Base-by-base conservation (phyloP, 2,888 invertebrate genomes). In the Quadriops clusia region DNA sequence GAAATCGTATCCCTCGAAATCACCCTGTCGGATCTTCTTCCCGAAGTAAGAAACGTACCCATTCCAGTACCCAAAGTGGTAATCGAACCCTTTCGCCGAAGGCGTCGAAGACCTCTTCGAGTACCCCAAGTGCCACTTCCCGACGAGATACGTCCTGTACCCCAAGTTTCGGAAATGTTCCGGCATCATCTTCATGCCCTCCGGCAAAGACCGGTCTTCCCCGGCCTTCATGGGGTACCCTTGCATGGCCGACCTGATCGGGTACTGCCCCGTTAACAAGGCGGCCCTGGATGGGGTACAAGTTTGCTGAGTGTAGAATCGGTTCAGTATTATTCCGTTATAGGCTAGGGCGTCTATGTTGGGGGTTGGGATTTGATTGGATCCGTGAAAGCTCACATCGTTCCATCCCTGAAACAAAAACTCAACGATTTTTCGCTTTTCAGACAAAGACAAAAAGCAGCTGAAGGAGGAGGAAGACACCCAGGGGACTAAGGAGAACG, bases 311-410 rank as follows among this genome's bases (percentile, higher is more conserved):
- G 79, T 81, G 54, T 93, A 93, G 50, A 86, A 83, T 48, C 78
- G 78, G 53, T 90, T 83, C 16, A 93, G 63, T 33, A 89, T 78
- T 10, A 87, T 71, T 2, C 91, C 87, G 50, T 80, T 76, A 52
- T 80, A 83, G 1, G 82, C 91, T 39, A 93, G 52, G 1, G 80
- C 74, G 57, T 93, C 93, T 32, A 93, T 80, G 54, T 93, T 91
- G 1, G 90, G 90, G 0, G 91, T 93, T 23, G 79, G 70, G 45
- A 89, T 86, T 62, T 90, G 84, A 42, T 79, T 69, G 1, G 82
- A 81, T 0, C 91, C 91, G 48, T 89, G 90, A 52, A 85, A 89
- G 28, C 89, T 78, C 4, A 90, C 81, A 57, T 91, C 91, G 52
- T 90, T 84, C 78, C 86, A 89, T 5, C 93, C 93, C 90, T 90